Evolutionary conservation across 2,113 vertebrate species (phyloP).

Genomic region (Panurus biarmicus): DNA sequence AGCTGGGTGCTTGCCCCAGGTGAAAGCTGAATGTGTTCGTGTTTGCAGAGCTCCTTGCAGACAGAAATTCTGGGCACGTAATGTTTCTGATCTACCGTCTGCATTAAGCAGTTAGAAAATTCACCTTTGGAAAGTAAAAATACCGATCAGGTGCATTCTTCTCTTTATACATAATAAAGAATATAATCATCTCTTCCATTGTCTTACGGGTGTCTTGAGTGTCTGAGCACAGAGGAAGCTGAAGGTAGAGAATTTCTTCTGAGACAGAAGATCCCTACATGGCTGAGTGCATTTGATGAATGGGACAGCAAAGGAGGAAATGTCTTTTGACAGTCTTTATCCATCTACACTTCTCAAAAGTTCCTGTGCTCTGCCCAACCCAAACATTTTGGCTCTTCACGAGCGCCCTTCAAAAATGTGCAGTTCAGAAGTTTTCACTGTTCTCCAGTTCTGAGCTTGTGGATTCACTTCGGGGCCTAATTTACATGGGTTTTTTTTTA

Average conservation of each 20-base stretch:
- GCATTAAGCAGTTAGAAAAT: not conserved
- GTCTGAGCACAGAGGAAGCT: not conserved
- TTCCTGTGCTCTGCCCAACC: not conserved
- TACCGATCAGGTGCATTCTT: not conserved
- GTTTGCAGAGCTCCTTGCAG: not conserved
- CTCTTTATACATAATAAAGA: not conserved
- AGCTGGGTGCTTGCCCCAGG: not conserved
- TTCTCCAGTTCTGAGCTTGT: not conserved
- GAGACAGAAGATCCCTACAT: not conserved
- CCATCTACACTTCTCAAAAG: not conserved
- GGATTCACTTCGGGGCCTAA: not conserved
- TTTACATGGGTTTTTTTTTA: not conserved
- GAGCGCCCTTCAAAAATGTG: not conserved
- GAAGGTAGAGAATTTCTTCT: not conserved
- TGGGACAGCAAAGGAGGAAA: not conserved
- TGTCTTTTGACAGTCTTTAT: not conserved
- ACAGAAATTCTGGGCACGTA: fast-evolving
- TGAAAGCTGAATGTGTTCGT: fast-evolving
- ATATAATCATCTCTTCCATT: fast-evolving
- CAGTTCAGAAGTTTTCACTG: not conserved
- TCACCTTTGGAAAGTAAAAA: not conserved
- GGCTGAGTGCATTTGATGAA: not conserved
- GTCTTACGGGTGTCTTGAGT: not conserved
- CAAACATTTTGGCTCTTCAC: not conserved
- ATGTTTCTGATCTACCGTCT: not conserved